Conservation (phyloP, 2,797 vertebrate species). For the Acrossocheilus wenchowensis region DNA sequence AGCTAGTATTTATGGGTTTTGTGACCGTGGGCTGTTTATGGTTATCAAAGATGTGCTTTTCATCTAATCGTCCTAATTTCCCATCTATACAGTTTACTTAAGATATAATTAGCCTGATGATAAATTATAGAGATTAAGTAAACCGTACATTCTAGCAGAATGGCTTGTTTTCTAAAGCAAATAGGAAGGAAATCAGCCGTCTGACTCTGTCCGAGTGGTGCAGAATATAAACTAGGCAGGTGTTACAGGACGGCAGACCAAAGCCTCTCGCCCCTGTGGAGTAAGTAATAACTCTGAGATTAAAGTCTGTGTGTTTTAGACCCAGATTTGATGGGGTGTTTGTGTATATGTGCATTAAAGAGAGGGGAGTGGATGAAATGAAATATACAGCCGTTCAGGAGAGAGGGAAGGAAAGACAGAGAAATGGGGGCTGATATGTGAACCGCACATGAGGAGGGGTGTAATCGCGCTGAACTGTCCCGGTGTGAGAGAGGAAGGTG, state of each 20-base stretch:
- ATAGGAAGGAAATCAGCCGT: not conserved
- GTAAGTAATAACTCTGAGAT: slow-evolving; percentile 41
- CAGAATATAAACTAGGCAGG: slow-evolving; percentile 36
- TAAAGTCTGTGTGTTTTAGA: slow-evolving; percentile 23
- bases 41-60: not conserved
- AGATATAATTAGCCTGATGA: too few relatives aligned
- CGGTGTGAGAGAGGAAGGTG: not conserved
- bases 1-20: slow-evolving; percentile 14
- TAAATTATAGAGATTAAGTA: too few relatives aligned
- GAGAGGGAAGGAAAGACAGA: not conserved
- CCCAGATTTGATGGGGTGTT: not conserved
- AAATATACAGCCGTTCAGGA: not conserved
- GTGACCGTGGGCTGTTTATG: slow-evolving; percentile 1
- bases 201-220: not conserved
- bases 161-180: slow-evolving; percentile 2
- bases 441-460: not conserved
- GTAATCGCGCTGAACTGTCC: slow-evolving; percentile 1
- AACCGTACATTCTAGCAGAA: not conserved
- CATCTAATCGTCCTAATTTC: not conserved
- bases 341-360: slow-evolving; percentile 24
- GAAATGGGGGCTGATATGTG: not conserved
- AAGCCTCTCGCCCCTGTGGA: slow-evolving; percentile 8
- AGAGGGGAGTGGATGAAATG: not conserved
- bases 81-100: not conserved
- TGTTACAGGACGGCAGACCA: slow-evolving; percentile 3